Evolutionary conservation across 2,888 invertebrate genomes (phyloP).

Genomic region (Ephialtes manifestator): DNA sequence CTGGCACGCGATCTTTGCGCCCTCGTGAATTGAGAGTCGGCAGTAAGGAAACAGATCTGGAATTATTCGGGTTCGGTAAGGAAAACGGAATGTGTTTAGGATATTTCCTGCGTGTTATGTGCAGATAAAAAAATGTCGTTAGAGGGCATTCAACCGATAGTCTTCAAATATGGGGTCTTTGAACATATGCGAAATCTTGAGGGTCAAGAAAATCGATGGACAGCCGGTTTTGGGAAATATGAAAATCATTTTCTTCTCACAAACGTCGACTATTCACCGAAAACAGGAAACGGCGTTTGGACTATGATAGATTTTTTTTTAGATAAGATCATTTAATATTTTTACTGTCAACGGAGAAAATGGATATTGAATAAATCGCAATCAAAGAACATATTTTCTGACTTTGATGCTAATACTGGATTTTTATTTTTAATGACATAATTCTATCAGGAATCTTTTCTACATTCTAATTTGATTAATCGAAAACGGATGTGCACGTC

Average conservation of each 20-base stretch:
- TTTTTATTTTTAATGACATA: too few species aligned
- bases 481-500: too few species aligned
- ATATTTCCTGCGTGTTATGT: constrained; percentile 7
- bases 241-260: not conserved
- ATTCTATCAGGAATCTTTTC: too few species aligned
- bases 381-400: too few species aligned
- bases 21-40: constrained; percentile 16
- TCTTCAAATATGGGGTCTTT: not conserved
- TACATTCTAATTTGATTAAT: too few species aligned
- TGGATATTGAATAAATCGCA: too few species aligned
- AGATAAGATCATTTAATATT: too few species aligned
- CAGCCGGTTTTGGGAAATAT: not conserved
- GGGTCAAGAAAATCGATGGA: not conserved
- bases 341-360: too few species aligned
- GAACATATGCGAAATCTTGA: not conserved
- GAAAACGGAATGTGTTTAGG: not conserved
- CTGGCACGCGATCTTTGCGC: not conserved
- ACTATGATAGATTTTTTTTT: too few species aligned
- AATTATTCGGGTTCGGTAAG: constrained; percentile 19
- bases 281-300: too few species aligned
- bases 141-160: not conserved
- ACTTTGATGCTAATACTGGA: too few species aligned
- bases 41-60: constrained; percentile 16
- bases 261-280: not conserved
- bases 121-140: constrained; percentile 36